Evolutionary conservation across 2,888 invertebrate genomes (phyloP), one percentile per base, ranked within the genome.

Genomic region (Gisinianus flammeolus): DNA sequence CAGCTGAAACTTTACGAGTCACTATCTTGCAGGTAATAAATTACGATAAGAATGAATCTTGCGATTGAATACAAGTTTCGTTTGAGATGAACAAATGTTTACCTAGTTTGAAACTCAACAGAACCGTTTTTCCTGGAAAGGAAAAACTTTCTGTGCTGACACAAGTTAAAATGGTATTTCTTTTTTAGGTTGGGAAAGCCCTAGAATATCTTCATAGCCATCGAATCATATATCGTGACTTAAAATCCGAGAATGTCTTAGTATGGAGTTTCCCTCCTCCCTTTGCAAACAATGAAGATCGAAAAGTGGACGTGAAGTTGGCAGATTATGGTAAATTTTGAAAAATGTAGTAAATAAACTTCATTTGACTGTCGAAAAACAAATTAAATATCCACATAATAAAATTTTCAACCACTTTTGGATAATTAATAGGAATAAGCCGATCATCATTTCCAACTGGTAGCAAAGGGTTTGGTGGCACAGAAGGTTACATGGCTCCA

Each of bases 401-500:
- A 58, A 10, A 58, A 58, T 58, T 26, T 62, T 26, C 4, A 24
- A 26, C 4, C 26, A 35, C 12, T 35, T 35, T 35, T 35, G 5
- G 35, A 62, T 10, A 5, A n/a, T 77, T 80, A 81, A 8, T 85
- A 91, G 92, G 95, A 71, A 97, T 97, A 79, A 96, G 96, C 85
- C 90, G 96, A 62, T 89, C 93, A 82, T 95, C 93, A 0, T 90
- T 96, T 10, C 95, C 96, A 0, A 94, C 94, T 0, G 96, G 96
- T 0, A 94, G 96, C 0, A 97, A 97, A 87, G 98, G 99, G 0
- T 98, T 98, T 88, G 98, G 98, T 0, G 98, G 99, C 1, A 99
- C 99, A 0, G 97, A 97, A 88, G 98, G 98, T 0, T 99, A 98
- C 87, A 99, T 99, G 95, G 99, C 98, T 1, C 99, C 98, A 0